Percentiles rank a stretch among this genome's conserved stretches.
These are phyloP conservation scores for Pterocles burchelli DNA, from an alignment of 2,113 vertebrate genomes.

Conservation along the genomic window DNA sequence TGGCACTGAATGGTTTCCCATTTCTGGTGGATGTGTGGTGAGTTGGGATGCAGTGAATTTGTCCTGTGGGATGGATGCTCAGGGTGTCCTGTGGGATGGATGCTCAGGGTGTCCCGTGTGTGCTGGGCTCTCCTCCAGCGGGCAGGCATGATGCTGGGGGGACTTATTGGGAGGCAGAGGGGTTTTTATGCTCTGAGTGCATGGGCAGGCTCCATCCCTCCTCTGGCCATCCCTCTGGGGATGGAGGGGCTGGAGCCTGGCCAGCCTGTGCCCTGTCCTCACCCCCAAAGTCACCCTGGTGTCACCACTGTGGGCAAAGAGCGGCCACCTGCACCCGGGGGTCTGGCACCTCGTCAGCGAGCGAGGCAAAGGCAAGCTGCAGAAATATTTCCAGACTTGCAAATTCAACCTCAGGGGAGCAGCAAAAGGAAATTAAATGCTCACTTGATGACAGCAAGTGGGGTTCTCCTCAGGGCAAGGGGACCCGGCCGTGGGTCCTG, in stretches of 20 bases:
- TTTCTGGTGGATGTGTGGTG: fast-evolving
- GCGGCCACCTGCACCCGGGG: fast-evolving
- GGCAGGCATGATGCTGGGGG: background rate
- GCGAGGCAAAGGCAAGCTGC: background rate
- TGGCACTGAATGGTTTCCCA: fast-evolving
- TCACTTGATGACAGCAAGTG: background rate
- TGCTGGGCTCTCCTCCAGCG: background rate
- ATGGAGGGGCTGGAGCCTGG: background rate
- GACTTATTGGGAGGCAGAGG: background rate
- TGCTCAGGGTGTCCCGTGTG: fast-evolving
- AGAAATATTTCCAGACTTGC: background rate
- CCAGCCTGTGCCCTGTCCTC: background rate
- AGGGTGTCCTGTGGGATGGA: fast-evolving
- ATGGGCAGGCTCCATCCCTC: background rate
- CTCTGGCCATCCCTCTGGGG: background rate
- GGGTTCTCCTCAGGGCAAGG: background rate
- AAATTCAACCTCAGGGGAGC: background rate
- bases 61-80: background rate
- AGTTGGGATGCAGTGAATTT: background rate
- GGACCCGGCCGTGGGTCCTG: fast-evolving
- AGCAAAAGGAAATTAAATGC: background rate
- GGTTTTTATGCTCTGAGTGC: background rate
- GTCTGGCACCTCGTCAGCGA: fast-evolving
- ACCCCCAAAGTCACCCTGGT: background rate
- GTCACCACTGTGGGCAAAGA: background rate